phyloP scores from a whole-genome alignment of 2,113 vertebrate species.

The Podilymbus podiceps region DNA sequence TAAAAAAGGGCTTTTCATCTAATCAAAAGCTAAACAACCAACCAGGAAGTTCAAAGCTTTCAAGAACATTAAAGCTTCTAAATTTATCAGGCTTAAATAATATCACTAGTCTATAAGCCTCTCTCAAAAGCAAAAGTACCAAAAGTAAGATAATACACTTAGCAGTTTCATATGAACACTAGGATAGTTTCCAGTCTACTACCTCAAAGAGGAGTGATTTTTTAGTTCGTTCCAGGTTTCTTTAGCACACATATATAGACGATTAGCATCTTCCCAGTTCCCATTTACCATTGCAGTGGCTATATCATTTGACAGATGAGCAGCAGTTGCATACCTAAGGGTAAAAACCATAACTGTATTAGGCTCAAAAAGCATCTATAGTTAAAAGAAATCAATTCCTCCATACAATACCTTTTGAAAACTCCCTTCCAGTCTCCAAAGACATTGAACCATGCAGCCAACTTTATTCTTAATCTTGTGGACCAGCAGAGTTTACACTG shows the following conservation, averaged over 20 bases:
- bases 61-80: background rate
- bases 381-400: background rate
- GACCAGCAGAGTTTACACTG: background rate
- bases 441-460: background rate
- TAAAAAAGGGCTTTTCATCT: background rate
- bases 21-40: background rate
- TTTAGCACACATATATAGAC: conserved; percentile 78
- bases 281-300: conserved; percentile 79
- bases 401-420: background rate
- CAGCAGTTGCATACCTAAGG: conserved; percentile 83
- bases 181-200: background rate
- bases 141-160: background rate
- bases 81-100: background rate
- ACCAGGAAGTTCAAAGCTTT: background rate
- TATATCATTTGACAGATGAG: conserved; percentile 81
- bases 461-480: background rate
- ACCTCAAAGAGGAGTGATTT: conserved; percentile 82
- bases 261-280: conserved; percentile 84
- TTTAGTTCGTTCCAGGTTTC: conserved; percentile 78
- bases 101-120: background rate
- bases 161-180: background rate
- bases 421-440: background rate
- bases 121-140: background rate
- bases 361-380: background rate
- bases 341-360: background rate